These are phyloP conservation scores for Diarsia brunnea DNA, from an alignment of 2,888 invertebrate species.

Conservation along the genomic window DNA sequence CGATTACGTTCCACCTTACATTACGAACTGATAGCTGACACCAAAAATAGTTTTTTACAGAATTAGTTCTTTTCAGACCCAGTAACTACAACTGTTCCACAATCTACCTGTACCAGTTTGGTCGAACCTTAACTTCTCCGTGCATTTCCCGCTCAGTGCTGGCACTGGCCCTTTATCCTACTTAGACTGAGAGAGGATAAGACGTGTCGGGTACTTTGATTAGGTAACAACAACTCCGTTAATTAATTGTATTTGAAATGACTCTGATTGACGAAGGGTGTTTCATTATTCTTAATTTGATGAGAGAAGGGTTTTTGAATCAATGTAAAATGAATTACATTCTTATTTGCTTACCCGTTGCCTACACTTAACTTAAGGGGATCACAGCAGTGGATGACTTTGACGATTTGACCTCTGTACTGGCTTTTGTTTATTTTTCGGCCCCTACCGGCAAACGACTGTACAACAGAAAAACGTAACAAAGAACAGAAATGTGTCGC, in stretches of 20 bases:
- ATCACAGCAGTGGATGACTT: no score
- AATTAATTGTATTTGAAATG: conserved; percentile 42
- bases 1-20: no score
- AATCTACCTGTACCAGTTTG: not conserved
- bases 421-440: no score
- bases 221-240: conserved; percentile 19
- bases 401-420: no score
- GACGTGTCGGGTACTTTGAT: conserved; percentile 23
- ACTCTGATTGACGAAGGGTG: not conserved
- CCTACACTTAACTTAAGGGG: not conserved
- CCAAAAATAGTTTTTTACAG: not conserved
- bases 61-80: not conserved
- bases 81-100: not conserved
- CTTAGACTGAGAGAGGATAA: conserved; percentile 28
- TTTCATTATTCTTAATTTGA: conserved; percentile 34
- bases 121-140: not conserved
- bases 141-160: not conserved
- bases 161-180: conserved; percentile 3
- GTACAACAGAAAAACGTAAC: no score
- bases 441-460: no score
- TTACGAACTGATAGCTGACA: not conserved
- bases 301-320: not conserved
- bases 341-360: not conserved
- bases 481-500: no score
- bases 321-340: not conserved